These are phyloP conservation scores for Chloroceryle amazona DNA, from an alignment of 2,797 vertebrate genomes.

Conservation along the genomic window DNA sequence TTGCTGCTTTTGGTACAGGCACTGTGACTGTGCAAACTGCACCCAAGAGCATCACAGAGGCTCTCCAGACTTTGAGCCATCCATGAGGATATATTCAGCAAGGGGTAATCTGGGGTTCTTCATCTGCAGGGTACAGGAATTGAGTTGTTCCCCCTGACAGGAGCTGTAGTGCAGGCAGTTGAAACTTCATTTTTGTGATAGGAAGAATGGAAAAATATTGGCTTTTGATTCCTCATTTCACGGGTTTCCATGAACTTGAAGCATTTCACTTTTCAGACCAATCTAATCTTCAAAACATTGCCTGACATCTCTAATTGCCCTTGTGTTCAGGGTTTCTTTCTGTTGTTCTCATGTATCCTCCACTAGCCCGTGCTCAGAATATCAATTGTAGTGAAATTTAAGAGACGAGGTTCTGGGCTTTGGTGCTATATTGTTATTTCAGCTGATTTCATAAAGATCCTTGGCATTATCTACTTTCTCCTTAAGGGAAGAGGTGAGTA, in stretches of 20 bases:
- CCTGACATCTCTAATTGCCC: background rate
- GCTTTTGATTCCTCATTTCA: background rate
- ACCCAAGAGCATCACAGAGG: background rate
- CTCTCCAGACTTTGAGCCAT: background rate
- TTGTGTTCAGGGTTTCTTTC: background rate
- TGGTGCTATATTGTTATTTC: background rate
- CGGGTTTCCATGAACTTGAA: background rate
- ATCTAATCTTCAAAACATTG: background rate
- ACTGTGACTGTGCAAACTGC: background rate
- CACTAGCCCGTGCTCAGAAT: background rate
- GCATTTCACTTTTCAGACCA: slow-evolving; percentile 4
- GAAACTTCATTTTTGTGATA: background rate
- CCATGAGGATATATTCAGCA: background rate
- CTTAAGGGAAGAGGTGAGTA: slow-evolving; percentile 13
- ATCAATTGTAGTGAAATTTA: background rate
- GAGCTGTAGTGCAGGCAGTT: background rate
- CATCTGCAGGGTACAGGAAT: background rate
- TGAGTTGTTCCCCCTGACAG: background rate
- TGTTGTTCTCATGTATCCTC: background rate
- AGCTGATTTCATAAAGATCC: background rate
- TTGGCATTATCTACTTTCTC: background rate
- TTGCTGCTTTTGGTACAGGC: background rate
- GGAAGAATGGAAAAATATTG: background rate
- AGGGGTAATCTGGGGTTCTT: background rate
- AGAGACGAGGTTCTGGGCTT: background rate